Evolutionary conservation across 2,113 vertebrate genomes (phyloP), one percentile per base, ranked within the genome.

Genomic region (Thinocorus orbignyianus): DNA sequence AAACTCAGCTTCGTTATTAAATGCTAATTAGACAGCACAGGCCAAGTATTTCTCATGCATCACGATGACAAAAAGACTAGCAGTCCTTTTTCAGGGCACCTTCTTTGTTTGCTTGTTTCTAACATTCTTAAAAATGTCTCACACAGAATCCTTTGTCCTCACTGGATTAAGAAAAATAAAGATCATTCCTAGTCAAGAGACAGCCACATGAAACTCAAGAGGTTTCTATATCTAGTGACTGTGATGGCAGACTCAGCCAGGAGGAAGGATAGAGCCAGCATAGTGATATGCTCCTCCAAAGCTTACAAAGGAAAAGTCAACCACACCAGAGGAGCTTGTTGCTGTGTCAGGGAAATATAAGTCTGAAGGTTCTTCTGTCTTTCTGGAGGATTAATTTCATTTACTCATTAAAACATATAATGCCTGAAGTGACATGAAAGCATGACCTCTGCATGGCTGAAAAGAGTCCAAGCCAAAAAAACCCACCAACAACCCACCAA

Each of bases 361-460:
- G 8, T 72, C 73, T 72, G 73, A 88, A 91, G 69, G 81, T 61
- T 86, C 64, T n/a, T 72, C 48, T 84, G 42, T 51, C 61, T 76
- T 61, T 79, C 57, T 65, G 74, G 61, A 88, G 57, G 66, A 93
- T 81, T 91, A 65, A 91, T 89, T 93, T 93, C 2, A 72, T 88
- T 87, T 88, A 74, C 72, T 83, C 51, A 52, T 94, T 93, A 83
- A 90, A 95, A 92, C 51, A 46, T 20, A 44, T 51, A 88, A 74
- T 71, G 54, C 54, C 65, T 83, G 48, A 88, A 86, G 68, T 84
- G 73, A 74, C 65, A 55, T 25, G 55, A 82, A 86, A 92, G 48
- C 54, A 69, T 79, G 68, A 41, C 74, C 60, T 90, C 44, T 52
- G 51, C 30, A 37, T 8, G 39, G 48, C 42, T 90, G 82, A 81